Evolutionary conservation across 2,113 vertebrate species (phyloP), one percentile per base, ranked within the genome.

Genomic region (Rhea pennata): DNA sequence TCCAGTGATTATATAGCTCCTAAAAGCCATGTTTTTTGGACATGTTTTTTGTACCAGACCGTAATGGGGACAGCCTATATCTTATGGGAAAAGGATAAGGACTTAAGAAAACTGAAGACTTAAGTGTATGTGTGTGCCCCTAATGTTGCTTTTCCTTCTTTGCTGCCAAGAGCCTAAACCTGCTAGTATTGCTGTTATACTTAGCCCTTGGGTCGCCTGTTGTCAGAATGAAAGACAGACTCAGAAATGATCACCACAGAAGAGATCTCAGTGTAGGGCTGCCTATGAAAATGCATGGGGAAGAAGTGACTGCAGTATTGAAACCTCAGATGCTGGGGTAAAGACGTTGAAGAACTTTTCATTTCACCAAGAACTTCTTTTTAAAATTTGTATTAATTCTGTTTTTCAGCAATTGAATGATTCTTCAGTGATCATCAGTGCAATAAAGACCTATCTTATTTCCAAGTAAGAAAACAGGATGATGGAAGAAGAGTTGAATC

Each of bases 371-470:
- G 56, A 59, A 1, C 8, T 24, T 51, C 2, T 78, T 77, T 40
- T 73, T 62, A 87, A 96, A 70, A 7, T 14, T 84, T 79, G 7
- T 8, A 66, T 62, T 84, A 39, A 79, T 92, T 90, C 73, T 93
- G 42, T 94, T 87, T 95, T 97, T 95, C 98, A 99, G 99, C 99
- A 99, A 97, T 94, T 99, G 80, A 99, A 99, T 0, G 99, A 99
- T 93, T 99, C 99, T 3, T 99, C 99, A 0, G 99, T 99, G 91
- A 99, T 99, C 97, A 99, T 99, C 93, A 99, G 99, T 56, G 98
- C 98, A 85, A 97, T 99, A 94, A 99, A 99, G 98, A 99, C 98
- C 6, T 98, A 98, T 93, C 98, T 99, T 48, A 77, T 99, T 83
- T 99, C 97, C 69, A 98, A 98, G 99, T 99, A 98, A 99, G 99